These are phyloP conservation scores for Mormyrus hasselquistii DNA, from an alignment of 2,797 vertebrate species.

Conservation along the genomic window DNA sequence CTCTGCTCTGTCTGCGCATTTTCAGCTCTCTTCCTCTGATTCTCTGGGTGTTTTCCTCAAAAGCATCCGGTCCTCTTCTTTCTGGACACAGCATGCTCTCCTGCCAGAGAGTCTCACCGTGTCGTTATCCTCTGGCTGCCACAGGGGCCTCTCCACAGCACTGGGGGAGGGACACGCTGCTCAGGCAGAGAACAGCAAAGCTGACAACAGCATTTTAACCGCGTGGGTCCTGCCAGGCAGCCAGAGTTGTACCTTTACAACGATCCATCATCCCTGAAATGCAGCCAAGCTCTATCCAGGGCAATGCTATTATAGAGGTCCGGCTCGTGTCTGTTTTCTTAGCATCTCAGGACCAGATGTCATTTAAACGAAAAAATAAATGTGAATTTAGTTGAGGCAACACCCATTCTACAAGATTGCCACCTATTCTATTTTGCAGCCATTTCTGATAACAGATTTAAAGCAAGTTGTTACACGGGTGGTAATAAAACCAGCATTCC, in stretches of 20 bases:
- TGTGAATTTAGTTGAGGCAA: neutral
- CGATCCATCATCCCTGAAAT: constrained; percentile 20
- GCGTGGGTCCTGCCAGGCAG: neutral
- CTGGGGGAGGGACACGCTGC: neutral
- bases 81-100: neutral
- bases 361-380: neutral
- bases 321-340: constrained; percentile 14
- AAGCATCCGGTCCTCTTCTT: neutral
- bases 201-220: neutral
- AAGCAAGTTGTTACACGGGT: neutral
- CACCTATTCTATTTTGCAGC: neutral
- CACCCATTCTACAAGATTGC: neutral
- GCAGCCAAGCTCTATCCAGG: constrained; percentile 6
- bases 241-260: neutral
- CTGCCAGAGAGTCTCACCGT: neutral
- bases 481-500: neutral
- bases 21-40: neutral
- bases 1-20: neutral
- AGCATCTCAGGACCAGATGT: constrained; percentile 3
- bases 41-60: neutral
- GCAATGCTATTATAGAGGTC: neutral
- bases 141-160: neutral
- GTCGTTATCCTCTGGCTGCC: neutral
- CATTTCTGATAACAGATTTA: constrained; percentile 7
- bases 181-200: neutral